Percentiles rank a stretch among this genome's conserved stretches.
Evolutionary conservation across 2,797 vertebrate genomes (phyloP).

Genomic region (Argyrosomus regius): DNA sequence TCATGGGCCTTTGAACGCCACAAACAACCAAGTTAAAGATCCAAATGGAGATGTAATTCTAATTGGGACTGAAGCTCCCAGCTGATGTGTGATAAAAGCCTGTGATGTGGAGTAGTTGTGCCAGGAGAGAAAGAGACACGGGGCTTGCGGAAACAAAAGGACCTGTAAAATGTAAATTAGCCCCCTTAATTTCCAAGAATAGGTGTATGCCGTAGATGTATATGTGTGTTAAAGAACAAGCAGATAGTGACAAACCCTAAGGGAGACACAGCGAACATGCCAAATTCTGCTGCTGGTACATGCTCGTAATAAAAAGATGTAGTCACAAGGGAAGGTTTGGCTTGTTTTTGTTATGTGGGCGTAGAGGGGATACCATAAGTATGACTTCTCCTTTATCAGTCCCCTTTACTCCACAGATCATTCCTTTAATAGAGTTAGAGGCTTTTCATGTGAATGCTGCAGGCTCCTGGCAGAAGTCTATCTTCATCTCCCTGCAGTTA

Average conservation of each 20-base stretch:
- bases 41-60: constrained; percentile 58
- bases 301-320: constrained; percentile 13
- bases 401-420: constrained; percentile 42
- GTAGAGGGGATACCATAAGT: constrained; percentile 20
- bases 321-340: constrained; percentile 12
- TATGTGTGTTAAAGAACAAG: background rate
- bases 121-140: constrained; percentile 34
- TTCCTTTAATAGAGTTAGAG: constrained; percentile 55
- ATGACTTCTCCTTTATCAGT: constrained; percentile 27
- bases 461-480: constrained; percentile 42
- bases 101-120: constrained; percentile 31
- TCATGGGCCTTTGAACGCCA: constrained; percentile 33
- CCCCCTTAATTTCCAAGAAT: constrained; percentile 24
- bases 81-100: constrained; percentile 27
- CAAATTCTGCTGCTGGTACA: constrained; percentile 21
- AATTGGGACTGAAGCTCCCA: constrained; percentile 51
- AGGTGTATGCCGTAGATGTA: constrained; percentile 1
- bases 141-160: constrained; percentile 35
- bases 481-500: constrained; percentile 68
- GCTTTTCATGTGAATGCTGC: constrained; percentile 39
- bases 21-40: constrained; percentile 37
- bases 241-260: constrained; percentile 9
- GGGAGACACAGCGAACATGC: constrained; percentile 21
- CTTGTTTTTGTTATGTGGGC: constrained; percentile 26
- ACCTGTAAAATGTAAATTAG: constrained; percentile 51